Percentiles rank a stretch among this genome's conserved stretches.
Conservation (phyloP, 2,113 vertebrate species). For the human region DNA sequence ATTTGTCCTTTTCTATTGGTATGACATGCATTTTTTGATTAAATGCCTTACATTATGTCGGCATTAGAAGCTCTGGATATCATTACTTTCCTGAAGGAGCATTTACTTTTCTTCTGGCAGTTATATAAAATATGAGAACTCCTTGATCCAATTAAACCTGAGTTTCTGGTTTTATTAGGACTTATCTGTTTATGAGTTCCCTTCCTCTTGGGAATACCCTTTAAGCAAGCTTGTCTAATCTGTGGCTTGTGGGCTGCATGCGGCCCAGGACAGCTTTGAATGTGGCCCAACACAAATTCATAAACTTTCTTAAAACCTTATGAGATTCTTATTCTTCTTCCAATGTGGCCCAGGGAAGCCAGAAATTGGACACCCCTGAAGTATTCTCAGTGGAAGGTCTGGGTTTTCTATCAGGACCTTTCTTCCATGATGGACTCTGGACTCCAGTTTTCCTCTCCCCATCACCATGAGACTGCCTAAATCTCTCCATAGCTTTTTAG, state of each 20-base stretch:
- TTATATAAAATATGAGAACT: not conserved
- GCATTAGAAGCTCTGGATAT: not conserved
- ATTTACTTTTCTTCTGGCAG: not conserved
- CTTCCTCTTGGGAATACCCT: not conserved
- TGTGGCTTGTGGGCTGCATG: too few relatives aligned
- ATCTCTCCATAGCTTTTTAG: not conserved
- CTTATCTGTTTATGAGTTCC: not conserved
- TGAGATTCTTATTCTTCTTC: too few relatives aligned
- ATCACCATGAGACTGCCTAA: not conserved
- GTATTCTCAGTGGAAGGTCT: not conserved
- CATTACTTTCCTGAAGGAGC: not conserved
- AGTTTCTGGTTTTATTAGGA: not conserved
- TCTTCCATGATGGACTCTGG: not conserved
- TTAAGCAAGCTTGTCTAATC: too few relatives aligned
- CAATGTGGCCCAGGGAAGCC: too few relatives aligned
- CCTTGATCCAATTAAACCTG: not conserved
- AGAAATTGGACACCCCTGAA: too few relatives aligned
- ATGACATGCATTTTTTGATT: not conserved
- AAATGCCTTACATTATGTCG: not conserved
- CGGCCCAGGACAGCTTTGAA: too few relatives aligned
- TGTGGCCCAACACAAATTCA: too few relatives aligned
- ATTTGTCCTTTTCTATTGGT: not conserved
- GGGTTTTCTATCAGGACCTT: not conserved
- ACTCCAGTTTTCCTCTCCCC: not conserved
- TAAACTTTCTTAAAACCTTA: too few relatives aligned